Evolutionary conservation across 37 sponge, comb jelly and placozoan species (phyloP), one percentile per base, ranked within the genome.

Genomic region (Ephydatia muelleri): DNA sequence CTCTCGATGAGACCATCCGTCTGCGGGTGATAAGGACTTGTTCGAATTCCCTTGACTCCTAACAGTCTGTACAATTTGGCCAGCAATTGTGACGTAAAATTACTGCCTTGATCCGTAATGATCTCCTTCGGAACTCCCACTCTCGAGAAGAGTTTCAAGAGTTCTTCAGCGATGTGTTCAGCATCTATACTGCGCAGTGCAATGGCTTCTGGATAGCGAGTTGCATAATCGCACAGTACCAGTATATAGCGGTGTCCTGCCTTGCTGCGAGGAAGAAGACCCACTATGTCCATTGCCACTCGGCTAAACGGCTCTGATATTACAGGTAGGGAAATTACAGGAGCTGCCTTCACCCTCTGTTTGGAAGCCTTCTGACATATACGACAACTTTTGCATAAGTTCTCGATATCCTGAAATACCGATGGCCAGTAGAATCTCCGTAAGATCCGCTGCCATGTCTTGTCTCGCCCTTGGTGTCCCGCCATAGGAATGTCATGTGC

Each of bases 241-340:
- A 85, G 57, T 23, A 90, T 71, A 38, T 73, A 90, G 23, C 73
- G 36, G 71, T 85, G 69, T 19, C 82, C 86, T 47, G 49, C 16
- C 26, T 39, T 66, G 13, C 69, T 85, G 27, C 79, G 35, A 23
- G 85, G 86, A 14, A 90, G 76, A 21, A 76, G 91, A 37, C 91
- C 91, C 6, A 84, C 82, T 27, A 84, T 80, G 77, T 90, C 91
- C 80, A 85, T 90, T 8, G 85, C 91, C 33, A 90, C 80, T 31
- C 82, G 47, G 36, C 48, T 47, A 71, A 85, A 90, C 74, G 85
- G 85, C 37, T 74, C 49, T 12, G 27, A 70, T 28, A 85, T 70
- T 5, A 85, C 32, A 9, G 91, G 91, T 30, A 90, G 40, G n/a
- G 86, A 82, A 43, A 81, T 72, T 48, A 90, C 6, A 36, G 91